phyloP scores from a whole-genome alignment of 2,113 vertebrate species.

The Ceyx margarethae region DNA sequence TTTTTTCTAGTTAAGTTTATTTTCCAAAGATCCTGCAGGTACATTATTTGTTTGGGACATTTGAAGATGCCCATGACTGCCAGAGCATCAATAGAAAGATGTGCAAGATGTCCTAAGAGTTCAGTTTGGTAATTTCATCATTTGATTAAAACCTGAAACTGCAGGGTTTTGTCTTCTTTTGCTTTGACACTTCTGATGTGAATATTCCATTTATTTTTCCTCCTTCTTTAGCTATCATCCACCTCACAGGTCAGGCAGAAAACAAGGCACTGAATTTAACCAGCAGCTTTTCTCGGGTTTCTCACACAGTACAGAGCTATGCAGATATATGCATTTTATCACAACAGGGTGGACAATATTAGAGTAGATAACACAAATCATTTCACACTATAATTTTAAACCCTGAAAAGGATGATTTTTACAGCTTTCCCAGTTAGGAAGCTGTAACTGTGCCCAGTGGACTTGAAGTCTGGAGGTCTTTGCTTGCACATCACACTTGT shows the following conservation, averaged over 20 bases:
- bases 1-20: not conserved
- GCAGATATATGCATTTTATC: not conserved
- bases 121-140: not conserved
- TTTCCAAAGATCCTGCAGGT: not conserved
- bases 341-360: not conserved
- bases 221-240: not conserved
- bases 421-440: not conserved
- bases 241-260: not conserved
- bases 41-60: not conserved
- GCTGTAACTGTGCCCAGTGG: not conserved
- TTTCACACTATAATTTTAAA: not conserved
- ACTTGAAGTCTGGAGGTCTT: not conserved
- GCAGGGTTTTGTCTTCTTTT: not conserved
- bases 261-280: not conserved
- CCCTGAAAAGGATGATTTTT: not conserved
- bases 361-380: not conserved
- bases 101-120: too few species aligned
- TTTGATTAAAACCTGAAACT: not conserved
- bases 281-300: not conserved
- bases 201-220: not conserved
- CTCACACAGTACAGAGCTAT: not conserved
- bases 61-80: not conserved
- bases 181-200: not conserved
- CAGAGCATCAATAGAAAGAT: not conserved
- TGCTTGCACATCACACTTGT: rapidly evolving